phyloP scores from a whole-genome alignment of 2,113 vertebrate genomes.

The Larimichthys crocea region DNA sequence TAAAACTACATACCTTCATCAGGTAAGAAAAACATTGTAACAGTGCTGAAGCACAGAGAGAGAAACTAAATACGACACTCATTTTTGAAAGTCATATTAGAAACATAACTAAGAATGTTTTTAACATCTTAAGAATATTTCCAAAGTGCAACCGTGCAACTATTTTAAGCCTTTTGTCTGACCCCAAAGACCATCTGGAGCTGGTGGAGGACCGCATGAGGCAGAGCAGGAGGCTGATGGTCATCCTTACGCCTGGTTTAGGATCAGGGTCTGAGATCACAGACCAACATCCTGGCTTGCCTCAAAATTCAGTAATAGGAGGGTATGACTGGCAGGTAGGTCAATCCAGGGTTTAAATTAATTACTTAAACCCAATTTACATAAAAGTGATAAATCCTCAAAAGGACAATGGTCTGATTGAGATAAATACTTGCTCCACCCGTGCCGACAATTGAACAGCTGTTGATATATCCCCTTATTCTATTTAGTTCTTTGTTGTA shows the following conservation, averaged over 20 bases:
- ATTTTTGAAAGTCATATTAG: too few species aligned
- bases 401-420: background rate
- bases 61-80: too few species aligned
- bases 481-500: too few species aligned
- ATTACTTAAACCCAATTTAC: background rate
- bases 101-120: too few species aligned
- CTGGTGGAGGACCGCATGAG: constrained; percentile 70
- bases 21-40: too few species aligned
- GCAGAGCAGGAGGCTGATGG: constrained; percentile 81
- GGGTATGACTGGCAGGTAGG: constrained; percentile 75
- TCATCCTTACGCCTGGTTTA: constrained; percentile 72
- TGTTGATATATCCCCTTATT: background rate
- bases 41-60: too few species aligned
- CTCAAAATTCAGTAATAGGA: constrained; percentile 6
- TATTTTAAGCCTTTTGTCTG: background rate
- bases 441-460: too few species aligned
- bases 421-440: too few species aligned
- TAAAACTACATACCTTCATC: too few species aligned
- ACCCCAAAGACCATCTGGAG: constrained; percentile 71
- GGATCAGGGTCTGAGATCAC: background rate
- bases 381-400: background rate
- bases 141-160: too few species aligned
- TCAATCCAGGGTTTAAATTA: too few species aligned
- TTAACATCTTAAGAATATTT: too few species aligned
- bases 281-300: background rate